Percentiles rank a stretch among this genome's conserved stretches.
phyloP scores from a whole-genome alignment of 2,888 invertebrate species.

The Aradus depressus region DNA sequence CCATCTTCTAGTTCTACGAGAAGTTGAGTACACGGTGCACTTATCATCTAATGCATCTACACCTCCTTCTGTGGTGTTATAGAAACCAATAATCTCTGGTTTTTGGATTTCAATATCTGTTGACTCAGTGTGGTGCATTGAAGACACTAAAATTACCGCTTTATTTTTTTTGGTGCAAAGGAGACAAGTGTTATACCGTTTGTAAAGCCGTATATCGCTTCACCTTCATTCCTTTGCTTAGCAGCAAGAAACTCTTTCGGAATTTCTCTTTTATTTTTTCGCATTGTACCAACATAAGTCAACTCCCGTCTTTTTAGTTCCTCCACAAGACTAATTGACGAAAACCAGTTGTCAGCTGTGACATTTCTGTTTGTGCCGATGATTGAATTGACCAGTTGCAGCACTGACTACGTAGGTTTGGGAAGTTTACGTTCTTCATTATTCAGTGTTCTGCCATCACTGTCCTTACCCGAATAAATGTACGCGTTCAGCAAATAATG shows the following conservation, averaged over 20 bases:
- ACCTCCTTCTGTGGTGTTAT: background rate
- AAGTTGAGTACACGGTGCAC: conserved; percentile 4
- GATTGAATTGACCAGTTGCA: too few species aligned
- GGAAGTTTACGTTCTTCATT: background rate
- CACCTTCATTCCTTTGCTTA: conserved; percentile 1
- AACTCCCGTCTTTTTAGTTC: conserved; percentile 9
- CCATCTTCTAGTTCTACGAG: conserved; percentile 14
- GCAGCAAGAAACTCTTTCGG: conserved; percentile 14
- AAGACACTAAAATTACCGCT: conserved; percentile 20
- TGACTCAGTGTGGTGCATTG: conserved; percentile 13
- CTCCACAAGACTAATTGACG: conserved; percentile 30
- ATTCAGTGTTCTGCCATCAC: background rate
- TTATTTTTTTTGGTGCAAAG: conserved; percentile 21
- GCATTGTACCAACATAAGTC: conserved; percentile 12
- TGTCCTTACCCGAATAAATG: background rate
- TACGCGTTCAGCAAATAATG: conserved; percentile 25
- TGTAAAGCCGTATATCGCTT: conserved; percentile 13
- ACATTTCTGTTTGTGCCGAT: too few species aligned
- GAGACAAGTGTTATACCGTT: conserved; percentile 18
- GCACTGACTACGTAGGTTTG: too few species aligned
- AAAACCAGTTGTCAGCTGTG: conserved; percentile 34
- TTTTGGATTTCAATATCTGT: background rate
- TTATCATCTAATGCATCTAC: background rate
- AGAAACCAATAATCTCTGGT: too few species aligned
- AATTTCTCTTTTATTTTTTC: conserved; percentile 18